Percentiles rank a stretch among this genome's conserved stretches.
phyloP scores from a whole-genome alignment of 1,140 invertebrate species.

The Drosophila orosa region DNA sequence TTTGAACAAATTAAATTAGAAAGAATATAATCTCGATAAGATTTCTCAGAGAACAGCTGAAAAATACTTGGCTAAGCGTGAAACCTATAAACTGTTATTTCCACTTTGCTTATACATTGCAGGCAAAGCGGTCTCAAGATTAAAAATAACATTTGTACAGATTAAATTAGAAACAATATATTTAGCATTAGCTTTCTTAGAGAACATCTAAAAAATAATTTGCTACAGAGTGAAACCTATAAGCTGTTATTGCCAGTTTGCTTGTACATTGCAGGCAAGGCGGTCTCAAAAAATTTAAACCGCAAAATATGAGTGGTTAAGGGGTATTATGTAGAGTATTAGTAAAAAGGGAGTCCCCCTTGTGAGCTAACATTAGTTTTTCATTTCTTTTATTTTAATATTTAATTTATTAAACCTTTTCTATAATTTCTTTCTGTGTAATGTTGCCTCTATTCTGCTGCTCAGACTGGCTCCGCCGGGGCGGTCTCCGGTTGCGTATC shows the following conservation, averaged over 20 bases:
- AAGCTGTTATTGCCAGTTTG: neutral
- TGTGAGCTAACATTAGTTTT: neutral
- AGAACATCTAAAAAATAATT: neutral
- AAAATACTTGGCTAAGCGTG: too few species aligned
- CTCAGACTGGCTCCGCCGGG: conserved; percentile 6
- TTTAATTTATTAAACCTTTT: neutral
- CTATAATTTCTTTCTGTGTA: neutral
- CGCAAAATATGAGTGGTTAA: neutral
- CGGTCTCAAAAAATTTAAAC: neutral
- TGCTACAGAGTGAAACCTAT: too few species aligned
- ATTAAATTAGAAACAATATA: neutral
- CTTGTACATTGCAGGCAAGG: neutral
- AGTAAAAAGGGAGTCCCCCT: neutral
- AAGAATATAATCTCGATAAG: neutral
- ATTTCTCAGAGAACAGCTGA: neutral
- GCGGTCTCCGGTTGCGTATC: conserved; percentile 30
- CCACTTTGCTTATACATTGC: neutral
- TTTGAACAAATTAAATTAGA: neutral
- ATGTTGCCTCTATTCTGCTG: conserved; percentile 4
- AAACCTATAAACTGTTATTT: neutral
- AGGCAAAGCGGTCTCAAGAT: neutral
- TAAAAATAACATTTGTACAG: neutral
- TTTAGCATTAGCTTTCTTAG: neutral
- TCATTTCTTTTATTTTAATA: neutral
- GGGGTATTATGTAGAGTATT: neutral